Conservation (phyloP, 1,140 invertebrate species). For the Medauroidea extradentata region DNA sequence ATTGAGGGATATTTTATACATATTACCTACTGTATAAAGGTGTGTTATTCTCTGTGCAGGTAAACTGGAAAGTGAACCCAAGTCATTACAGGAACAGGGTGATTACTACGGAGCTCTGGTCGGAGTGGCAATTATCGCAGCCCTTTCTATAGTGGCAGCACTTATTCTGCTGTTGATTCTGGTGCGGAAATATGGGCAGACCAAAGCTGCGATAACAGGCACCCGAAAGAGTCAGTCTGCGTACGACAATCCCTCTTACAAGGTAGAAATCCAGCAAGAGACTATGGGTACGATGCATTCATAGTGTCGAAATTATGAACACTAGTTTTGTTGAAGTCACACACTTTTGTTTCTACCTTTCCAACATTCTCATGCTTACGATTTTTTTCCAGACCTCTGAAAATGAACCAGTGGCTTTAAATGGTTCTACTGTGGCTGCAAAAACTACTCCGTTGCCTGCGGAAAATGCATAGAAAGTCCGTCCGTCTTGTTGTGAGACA, state of each 20-base stretch:
- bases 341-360: no score
- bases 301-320: not conserved
- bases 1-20: no score
- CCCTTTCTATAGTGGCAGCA: slow-evolving; percentile 74
- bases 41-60: slow-evolving; percentile 47
- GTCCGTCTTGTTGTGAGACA: no score
- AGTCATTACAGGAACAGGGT: slow-evolving; percentile 45
- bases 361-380: no score
- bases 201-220: slow-evolving; percentile 58
- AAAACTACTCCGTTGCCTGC: no score
- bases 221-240: slow-evolving; percentile 56
- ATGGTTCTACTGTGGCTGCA: no score
- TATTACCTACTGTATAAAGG: no score
- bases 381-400: no score
- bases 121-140: slow-evolving; percentile 79
- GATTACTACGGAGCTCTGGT: slow-evolving; percentile 85
- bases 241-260: slow-evolving; percentile 91
- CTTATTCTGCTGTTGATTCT: slow-evolving; percentile 74
- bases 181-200: slow-evolving; percentile 63
- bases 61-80: slow-evolving; percentile 54
- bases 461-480: no score
- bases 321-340: not conserved
- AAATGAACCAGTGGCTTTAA: no score
- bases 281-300: slow-evolving; percentile 66
- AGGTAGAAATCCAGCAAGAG: slow-evolving; percentile 87